Evolutionary conservation across 2,113 vertebrate genomes (phyloP).

Genomic region (Lagopus muta): DNA sequence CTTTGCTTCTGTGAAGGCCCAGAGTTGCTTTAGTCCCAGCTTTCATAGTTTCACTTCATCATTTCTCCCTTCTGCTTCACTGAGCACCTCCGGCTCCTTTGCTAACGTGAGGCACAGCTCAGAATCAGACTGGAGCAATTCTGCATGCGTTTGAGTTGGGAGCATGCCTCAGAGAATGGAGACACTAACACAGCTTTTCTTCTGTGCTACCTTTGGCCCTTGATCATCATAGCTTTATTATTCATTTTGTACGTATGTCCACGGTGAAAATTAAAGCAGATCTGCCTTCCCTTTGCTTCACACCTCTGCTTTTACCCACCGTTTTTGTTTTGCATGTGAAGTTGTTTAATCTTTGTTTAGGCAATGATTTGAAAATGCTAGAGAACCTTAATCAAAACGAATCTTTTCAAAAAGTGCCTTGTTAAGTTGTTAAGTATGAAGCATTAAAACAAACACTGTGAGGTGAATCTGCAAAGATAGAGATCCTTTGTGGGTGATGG

Average conservation of each 20-base stretch:
- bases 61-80: background rate
- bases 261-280: background rate
- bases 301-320: background rate
- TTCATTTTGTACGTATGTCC: background rate
- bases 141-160: fast-evolving
- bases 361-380: background rate
- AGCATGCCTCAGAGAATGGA: background rate
- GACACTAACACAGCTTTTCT: background rate
- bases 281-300: background rate
- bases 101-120: background rate
- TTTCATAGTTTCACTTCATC: background rate
- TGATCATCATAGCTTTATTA: background rate
- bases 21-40: background rate
- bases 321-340: background rate
- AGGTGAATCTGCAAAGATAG: background rate
- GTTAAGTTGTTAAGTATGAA: fast-evolving
- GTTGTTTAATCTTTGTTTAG: background rate
- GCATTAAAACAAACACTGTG: background rate
- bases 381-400: background rate
- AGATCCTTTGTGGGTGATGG: background rate
- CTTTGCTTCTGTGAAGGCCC: background rate
- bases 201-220: background rate
- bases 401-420: background rate
- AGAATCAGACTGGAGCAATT: background rate
- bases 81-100: background rate